Conservation (phyloP, 2,888 invertebrate genomes). For the Drosophila ochracea region DNA sequence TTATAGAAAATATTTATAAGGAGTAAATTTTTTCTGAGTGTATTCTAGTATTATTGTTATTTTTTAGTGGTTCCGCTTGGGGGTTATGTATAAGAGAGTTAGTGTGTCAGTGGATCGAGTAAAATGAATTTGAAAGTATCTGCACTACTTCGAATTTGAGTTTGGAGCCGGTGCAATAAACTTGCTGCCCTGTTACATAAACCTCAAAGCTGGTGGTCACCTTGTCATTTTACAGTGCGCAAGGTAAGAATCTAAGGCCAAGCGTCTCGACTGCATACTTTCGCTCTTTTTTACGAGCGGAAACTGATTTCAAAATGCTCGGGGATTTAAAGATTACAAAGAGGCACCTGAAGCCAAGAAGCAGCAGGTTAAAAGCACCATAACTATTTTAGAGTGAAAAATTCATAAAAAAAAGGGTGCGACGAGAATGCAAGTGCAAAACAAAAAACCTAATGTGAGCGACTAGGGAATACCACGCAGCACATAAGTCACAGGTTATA, state of each 20-base stretch:
- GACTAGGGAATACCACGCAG: not conserved
- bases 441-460: not conserved
- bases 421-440: not conserved
- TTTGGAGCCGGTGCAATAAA: constrained; percentile 42
- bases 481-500: not conserved
- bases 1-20: too few species aligned
- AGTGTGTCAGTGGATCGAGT: constrained; percentile 62
- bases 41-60: too few species aligned
- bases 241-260: not conserved
- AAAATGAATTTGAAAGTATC: constrained; percentile 49
- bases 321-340: constrained; percentile 52
- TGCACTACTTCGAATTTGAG: constrained; percentile 32
- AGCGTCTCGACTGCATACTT: constrained; percentile 42
- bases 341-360: constrained; percentile 22
- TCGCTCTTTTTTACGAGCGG: constrained; percentile 64
- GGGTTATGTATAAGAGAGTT: constrained; percentile 13
- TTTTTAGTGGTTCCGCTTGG: constrained; percentile 12
- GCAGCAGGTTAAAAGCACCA: constrained; percentile 21
- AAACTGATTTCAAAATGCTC: constrained; percentile 54
- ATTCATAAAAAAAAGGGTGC: constrained; percentile 16
- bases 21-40: too few species aligned
- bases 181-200: constrained; percentile 46
- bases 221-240: not conserved
- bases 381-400: constrained; percentile 31
- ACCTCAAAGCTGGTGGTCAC: constrained; percentile 12